A percentile compares a stretch with the other conserved stretches of the same genome.
These are phyloP conservation scores for Proterorhinus semilunaris DNA, from an alignment of 2,113 vertebrate species.

Conservation along the genomic window DNA sequence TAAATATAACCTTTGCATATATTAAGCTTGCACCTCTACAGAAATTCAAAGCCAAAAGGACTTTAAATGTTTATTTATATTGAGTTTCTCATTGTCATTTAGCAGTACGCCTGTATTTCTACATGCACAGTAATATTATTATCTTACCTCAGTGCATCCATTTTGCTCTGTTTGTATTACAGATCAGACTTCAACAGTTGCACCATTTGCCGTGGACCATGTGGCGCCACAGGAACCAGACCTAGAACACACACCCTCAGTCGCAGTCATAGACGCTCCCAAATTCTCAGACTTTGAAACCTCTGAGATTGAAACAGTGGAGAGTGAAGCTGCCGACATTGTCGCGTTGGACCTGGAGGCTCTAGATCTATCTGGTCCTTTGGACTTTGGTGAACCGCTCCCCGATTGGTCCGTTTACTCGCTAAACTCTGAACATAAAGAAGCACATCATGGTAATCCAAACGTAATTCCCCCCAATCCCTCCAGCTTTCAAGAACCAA, in stretches of 20 bases:
- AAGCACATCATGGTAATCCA: constrained; percentile 44
- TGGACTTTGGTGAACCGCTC: constrained; percentile 14
- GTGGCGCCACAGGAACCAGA: constrained; percentile 14
- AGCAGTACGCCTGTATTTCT: too few relatives aligned
- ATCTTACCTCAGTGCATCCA: background rate
- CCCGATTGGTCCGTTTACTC: constrained; percentile 25
- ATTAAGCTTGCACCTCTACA: too few relatives aligned
- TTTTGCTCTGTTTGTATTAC: background rate
- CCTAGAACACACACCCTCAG: constrained; percentile 10
- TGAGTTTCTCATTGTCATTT: too few relatives aligned
- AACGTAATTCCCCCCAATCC: constrained; percentile 49
- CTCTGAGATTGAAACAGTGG: constrained; percentile 44
- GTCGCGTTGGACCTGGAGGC: constrained; percentile 53
- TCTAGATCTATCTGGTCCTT: constrained; percentile 26
- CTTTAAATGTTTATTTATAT: too few relatives aligned
- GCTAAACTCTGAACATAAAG: constrained; percentile 21
- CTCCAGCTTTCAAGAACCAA: constrained; percentile 42
- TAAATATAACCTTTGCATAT: background rate
- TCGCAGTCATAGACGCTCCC: constrained; percentile 47
- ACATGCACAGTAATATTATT: too few relatives aligned
- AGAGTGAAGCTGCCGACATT: constrained; percentile 48
- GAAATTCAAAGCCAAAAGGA: too few relatives aligned
- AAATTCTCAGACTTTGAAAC: constrained; percentile 68
- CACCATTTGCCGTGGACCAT: constrained; percentile 17
- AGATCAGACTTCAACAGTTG: constrained; percentile 30